phyloP scores from a whole-genome alignment of 2,888 invertebrate species.

The Lottia scabra region DNA sequence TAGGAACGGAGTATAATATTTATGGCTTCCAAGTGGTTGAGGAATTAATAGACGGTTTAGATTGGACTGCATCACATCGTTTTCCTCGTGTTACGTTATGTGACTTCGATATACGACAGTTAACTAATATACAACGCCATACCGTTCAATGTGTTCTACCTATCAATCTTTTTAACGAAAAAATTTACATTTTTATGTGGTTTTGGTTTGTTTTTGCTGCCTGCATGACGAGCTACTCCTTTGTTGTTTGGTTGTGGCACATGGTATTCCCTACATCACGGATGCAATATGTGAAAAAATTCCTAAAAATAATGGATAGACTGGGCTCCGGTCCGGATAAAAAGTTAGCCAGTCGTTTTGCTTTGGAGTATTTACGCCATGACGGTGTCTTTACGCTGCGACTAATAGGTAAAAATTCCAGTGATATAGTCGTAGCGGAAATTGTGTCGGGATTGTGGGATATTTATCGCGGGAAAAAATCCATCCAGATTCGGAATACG shows the following conservation, averaged over 20 bases:
- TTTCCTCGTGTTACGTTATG: slow-evolving; percentile 68
- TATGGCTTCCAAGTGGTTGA: slow-evolving; percentile 70
- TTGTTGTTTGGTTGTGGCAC: slow-evolving; percentile 65
- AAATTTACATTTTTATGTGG: slow-evolving; percentile 69
- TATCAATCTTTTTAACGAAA: slow-evolving; percentile 65
- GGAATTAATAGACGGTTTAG: slow-evolving; percentile 67
- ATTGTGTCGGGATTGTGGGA: slow-evolving; percentile 67
- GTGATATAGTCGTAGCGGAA: slow-evolving; percentile 66
- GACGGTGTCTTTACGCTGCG: slow-evolving; percentile 67
- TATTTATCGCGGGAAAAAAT: slow-evolving; percentile 61
- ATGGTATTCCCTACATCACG: slow-evolving; percentile 67
- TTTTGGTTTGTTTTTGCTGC: slow-evolving; percentile 67
- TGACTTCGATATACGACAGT: slow-evolving; percentile 66
- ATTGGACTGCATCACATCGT: slow-evolving; percentile 60
- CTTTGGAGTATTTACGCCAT: slow-evolving; percentile 64
- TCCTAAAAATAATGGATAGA: slow-evolving; percentile 70
- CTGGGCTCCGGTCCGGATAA: slow-evolving; percentile 63
- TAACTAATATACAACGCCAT: slow-evolving; percentile 64
- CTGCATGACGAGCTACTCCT: slow-evolving; percentile 59
- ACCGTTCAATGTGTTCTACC: slow-evolving; percentile 63
- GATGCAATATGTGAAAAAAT: slow-evolving; percentile 69
- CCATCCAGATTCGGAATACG: slow-evolving; percentile 55
- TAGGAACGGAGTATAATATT: slow-evolving; percentile 67
- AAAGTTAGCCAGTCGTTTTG: slow-evolving; percentile 65
- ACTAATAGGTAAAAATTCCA: slow-evolving; percentile 66